Evolutionary conservation across 23 tunicate genomes (phyloP).

Genomic region (Trididemnum clinides): DNA sequence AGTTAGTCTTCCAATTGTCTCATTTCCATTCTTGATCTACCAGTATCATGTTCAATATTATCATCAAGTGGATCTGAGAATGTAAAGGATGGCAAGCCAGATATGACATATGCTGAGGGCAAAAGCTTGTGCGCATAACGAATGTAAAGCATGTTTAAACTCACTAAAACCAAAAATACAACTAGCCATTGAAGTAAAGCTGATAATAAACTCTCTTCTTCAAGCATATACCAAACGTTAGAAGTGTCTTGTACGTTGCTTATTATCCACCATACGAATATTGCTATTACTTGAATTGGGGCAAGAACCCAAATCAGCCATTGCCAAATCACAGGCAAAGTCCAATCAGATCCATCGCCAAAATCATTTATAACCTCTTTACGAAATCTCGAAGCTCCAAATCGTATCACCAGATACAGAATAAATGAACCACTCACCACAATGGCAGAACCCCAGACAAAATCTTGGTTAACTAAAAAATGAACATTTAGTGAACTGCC

Average conservation of each 20-base stretch:
- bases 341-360: constrained; percentile 80
- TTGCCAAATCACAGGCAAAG: constrained; percentile 61
- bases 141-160: constrained; percentile 55
- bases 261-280: constrained; percentile 77
- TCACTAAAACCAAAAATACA: constrained; percentile 21
- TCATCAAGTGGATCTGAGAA: too few relatives aligned
- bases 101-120: constrained; percentile 24
- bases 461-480: constrained; percentile 85
- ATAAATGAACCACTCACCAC: constrained; percentile 78
- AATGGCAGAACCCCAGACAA: constrained; percentile 90
- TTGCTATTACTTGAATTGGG: constrained; percentile 52
- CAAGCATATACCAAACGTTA: constrained; percentile 58
- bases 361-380: constrained; percentile 47
- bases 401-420: constrained; percentile 50
- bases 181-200: constrained; percentile 71
- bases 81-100: constrained; percentile 24
- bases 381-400: constrained; percentile 65
- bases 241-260: constrained; percentile 37
- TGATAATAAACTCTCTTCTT: constrained; percentile 56
- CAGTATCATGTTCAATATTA: too few relatives aligned
- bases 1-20: too few relatives aligned
- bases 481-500: constrained; percentile 72
- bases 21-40: too few relatives aligned
- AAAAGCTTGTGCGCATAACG: constrained; percentile 48
- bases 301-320: constrained; percentile 53